A percentile compares a stretch with the other conserved stretches of the same genome.
phyloP scores from a whole-genome alignment of 2,113 vertebrate genomes.

The Passer montanus region DNA sequence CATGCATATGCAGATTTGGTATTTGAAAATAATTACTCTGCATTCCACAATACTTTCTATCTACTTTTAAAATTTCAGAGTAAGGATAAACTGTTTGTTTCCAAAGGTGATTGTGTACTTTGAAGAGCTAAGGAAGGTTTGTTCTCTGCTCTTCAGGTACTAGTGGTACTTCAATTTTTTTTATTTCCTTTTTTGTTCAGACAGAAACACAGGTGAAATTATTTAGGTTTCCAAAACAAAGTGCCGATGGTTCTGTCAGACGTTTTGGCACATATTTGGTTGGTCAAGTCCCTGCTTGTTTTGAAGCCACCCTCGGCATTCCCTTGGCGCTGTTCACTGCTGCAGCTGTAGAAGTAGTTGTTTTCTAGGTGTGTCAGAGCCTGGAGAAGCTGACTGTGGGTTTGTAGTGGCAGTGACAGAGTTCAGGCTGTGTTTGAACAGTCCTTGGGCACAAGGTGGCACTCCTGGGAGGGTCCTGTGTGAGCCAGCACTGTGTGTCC shows the following conservation, averaged over 20 bases:
- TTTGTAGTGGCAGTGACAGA: fast-evolving
- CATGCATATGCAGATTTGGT: neutral
- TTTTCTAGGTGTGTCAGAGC: neutral
- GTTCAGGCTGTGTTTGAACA: no score
- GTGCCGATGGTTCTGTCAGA: neutral
- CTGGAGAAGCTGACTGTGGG: neutral
- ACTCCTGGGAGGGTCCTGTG: neutral
- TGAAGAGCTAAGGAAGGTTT: neutral
- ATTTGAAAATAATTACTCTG: neutral
- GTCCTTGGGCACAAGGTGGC: neutral
- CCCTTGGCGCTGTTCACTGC: neutral
- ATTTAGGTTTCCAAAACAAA: neutral
- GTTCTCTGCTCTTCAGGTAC: neutral
- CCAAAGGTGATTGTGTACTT: neutral
- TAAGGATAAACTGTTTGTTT: neutral
- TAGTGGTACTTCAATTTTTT: neutral
- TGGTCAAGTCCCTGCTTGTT: neutral
- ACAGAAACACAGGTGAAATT: neutral
- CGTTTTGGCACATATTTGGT: neutral
- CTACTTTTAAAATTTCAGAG: neutral
- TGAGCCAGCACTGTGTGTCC: neutral
- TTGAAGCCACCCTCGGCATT: fast-evolving
- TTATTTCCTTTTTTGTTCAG: neutral
- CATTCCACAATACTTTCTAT: neutral
- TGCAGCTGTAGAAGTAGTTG: fast-evolving